phyloP scores from a whole-genome alignment of 2,888 invertebrate species.

The Pharmacophagus antenor region DNA sequence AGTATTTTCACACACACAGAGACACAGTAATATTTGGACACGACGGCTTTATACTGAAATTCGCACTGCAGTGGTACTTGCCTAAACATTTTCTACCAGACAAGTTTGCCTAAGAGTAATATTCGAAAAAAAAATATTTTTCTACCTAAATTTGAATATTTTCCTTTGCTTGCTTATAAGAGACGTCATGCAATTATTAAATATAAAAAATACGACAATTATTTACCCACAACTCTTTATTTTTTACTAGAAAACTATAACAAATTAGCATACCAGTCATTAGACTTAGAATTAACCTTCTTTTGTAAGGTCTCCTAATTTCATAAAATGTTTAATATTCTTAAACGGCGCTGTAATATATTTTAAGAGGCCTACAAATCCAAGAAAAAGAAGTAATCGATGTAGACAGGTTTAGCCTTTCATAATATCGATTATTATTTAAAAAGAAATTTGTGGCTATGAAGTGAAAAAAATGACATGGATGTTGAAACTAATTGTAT shows the following conservation, averaged over 20 bases:
- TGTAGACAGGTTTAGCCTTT: neutral
- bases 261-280: neutral
- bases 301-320: constrained; percentile 1
- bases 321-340: neutral
- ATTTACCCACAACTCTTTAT: neutral
- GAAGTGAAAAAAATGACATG: too few species aligned
- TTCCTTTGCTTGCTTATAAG: neutral
- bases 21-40: too few species aligned
- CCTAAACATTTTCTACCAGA: too few species aligned
- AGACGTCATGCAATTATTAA: neutral
- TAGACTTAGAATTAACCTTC: neutral
- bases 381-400: neutral
- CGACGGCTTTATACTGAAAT: too few species aligned
- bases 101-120: too few species aligned
- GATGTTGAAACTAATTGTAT: too few species aligned
- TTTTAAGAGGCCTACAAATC: neutral
- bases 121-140: too few species aligned
- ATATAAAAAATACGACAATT: neutral
- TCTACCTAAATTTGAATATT: neutral
- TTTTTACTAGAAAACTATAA: neutral
- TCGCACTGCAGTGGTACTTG: too few species aligned
- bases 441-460: too few species aligned
- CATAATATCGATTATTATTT: too few species aligned
- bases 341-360: neutral
- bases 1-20: too few species aligned